A percentile compares a stretch with the other conserved stretches of the same genome.
phyloP scores from a whole-genome alignment of 2,888 invertebrate species.

The Euzophera pinguis region DNA sequence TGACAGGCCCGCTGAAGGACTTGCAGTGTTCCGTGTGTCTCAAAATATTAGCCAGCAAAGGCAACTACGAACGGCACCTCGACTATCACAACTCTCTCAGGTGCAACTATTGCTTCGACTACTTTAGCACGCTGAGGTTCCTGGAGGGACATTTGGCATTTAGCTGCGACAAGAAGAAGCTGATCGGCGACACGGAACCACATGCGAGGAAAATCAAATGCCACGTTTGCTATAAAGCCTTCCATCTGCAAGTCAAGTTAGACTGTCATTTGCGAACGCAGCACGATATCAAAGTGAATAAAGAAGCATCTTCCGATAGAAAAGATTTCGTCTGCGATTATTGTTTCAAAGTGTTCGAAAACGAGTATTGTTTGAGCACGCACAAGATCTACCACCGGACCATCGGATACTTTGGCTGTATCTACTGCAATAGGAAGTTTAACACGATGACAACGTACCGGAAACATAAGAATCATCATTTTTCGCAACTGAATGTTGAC shows the following conservation, averaged over 20 bases:
- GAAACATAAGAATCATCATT: constrained; percentile 75
- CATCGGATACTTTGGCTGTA: constrained; percentile 66
- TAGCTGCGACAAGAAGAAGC: constrained; percentile 64
- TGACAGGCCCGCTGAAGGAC: constrained; percentile 59
- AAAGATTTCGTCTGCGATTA: constrained; percentile 67
- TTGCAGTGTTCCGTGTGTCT: constrained; percentile 70
- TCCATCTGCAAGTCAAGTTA: constrained; percentile 70
- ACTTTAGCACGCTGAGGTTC: constrained; percentile 64
- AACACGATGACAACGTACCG: constrained; percentile 67
- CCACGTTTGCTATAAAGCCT: constrained; percentile 69
- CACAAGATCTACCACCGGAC: constrained; percentile 72
- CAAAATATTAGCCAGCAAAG: constrained; percentile 67
- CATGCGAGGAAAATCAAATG: constrained; percentile 67
- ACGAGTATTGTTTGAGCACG: constrained; percentile 55
- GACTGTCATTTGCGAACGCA: constrained; percentile 69
- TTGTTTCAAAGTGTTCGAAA: constrained; percentile 70
- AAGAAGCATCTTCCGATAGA: constrained; percentile 44
- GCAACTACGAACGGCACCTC: constrained; percentile 71
- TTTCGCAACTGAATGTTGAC: constrained; percentile 59
- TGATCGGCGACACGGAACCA: constrained; percentile 64
- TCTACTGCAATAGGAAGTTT: constrained; percentile 74
- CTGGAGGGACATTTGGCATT: constrained; percentile 69
- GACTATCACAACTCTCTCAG: constrained; percentile 72
- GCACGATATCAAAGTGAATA: constrained; percentile 50
- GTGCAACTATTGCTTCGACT: constrained; percentile 74